These are phyloP conservation scores for Syrista parreyssii DNA, from an alignment of 2,888 invertebrate genomes.

Conservation along the genomic window DNA sequence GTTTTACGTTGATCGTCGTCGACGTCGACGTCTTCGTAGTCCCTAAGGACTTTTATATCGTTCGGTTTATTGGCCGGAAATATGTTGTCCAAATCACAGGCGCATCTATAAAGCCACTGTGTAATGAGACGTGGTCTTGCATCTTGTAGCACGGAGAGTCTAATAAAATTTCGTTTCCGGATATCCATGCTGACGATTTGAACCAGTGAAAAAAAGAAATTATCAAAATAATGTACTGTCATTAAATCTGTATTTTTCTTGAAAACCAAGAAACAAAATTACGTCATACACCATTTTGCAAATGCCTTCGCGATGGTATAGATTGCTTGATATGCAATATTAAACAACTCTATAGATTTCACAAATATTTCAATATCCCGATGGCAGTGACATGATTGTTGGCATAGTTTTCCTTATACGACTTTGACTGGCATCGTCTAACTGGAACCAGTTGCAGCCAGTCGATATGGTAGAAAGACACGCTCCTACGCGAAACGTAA, in stretches of 20 bases:
- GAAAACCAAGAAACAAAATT: background rate
- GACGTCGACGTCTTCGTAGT: conserved; percentile 14
- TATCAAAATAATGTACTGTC: background rate
- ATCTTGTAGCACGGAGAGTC: background rate
- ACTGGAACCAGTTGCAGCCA: conserved; percentile 36
- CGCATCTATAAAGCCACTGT: background rate
- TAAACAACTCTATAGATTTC: conserved; percentile 52
- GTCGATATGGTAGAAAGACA: conserved; percentile 23
- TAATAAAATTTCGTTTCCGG: background rate
- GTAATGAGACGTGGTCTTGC: background rate
- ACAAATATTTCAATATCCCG: conserved; percentile 57
- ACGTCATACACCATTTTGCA: conserved; percentile 23
- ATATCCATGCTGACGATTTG: background rate
- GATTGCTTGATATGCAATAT: conserved; percentile 10
- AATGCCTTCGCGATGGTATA: conserved; percentile 22
- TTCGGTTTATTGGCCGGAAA: background rate
- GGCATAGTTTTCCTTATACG: conserved; percentile 40
- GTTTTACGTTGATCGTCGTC: conserved; percentile 1
- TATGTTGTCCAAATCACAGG: background rate
- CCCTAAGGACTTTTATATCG: conserved; percentile 11
- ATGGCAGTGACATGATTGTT: conserved; percentile 51
- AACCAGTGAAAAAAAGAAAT: background rate
- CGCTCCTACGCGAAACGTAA: background rate
- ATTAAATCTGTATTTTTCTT: background rate
- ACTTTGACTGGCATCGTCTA: conserved; percentile 25